Conservation (phyloP, 2,888 invertebrate genomes). For the Sarcophaga subvicina region DNA sequence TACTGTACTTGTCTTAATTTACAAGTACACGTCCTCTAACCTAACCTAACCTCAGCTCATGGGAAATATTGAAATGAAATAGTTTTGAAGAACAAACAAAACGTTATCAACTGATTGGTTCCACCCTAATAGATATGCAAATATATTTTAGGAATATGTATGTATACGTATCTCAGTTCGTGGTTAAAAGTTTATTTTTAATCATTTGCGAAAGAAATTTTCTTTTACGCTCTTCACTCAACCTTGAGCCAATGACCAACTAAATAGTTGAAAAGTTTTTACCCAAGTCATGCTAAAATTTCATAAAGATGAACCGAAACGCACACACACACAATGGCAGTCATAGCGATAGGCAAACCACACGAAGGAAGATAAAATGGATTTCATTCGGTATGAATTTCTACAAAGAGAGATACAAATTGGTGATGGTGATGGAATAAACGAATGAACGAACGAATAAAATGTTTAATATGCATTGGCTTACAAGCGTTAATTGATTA, state of each 20-base stretch:
- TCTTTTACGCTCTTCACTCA: not conserved
- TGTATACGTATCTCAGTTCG: constrained; percentile 13
- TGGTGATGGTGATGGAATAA: not conserved
- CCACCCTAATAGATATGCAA: not conserved
- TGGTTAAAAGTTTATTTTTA: not conserved
- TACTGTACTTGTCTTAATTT: no score
- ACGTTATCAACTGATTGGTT: no score
- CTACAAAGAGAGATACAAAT: not conserved
- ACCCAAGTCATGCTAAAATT: constrained; percentile 23
- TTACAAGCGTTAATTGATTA: constrained; percentile 46
- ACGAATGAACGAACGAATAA: not conserved
- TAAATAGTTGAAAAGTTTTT: constrained; percentile 49
- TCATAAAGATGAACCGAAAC: not conserved
- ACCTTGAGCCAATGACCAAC: constrained; percentile 54
- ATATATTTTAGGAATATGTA: constrained; percentile 7
- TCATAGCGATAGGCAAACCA: no score
- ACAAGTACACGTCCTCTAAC: no score
- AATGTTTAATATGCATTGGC: constrained; percentile 37
- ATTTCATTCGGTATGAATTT: no score
- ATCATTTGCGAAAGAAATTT: not conserved
- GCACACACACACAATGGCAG: not conserved
- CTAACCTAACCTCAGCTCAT: no score
- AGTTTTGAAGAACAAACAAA: no score
- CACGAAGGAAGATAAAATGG: not conserved
- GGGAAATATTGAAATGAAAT: no score